Base-by-base conservation (phyloP, 2,888 invertebrate species). In the Bombylius major region DNA sequence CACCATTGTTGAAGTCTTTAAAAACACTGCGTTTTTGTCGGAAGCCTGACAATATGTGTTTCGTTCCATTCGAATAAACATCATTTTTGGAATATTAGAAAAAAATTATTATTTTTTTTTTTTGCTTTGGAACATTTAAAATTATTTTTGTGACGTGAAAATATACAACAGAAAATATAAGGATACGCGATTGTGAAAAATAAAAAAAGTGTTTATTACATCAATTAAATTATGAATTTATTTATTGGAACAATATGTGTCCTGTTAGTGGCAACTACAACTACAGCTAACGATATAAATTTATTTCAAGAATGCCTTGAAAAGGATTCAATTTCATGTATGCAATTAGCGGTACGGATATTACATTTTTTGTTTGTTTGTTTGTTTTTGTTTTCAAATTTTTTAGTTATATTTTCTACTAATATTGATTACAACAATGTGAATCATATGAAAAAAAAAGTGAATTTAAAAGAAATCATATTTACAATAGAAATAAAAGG, bases 261-360 rank as follows among this genome's bases (percentile, higher is more conserved):
- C 66, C 69, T 70, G 62, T n/a, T 45, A 7, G 45, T 12, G 1
- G 14, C 14, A 7, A 53, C 56, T 48, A 58, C 58, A 56, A 54
- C 55, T 13, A 66, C 62, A 55, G 62, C 63, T 9, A 66, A 65
- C 50, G 64, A 65, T 14, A 67, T 68, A 53, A 71, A 75, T 60
- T 73, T 64, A 62, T 70, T 80, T 64, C 75, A 79, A 64, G 77
- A 79, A 63, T 82, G 82, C 66, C 72, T 82, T 60, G 73, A 77
- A 62, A 76, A 77, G 66, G 82, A 82, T 72, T 82, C 82, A 57
- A 82, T 82, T 61, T 78, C 81, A 62, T 83, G 82, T 72, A 71
- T 82, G 59, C 82, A 83, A 71, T 73, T 78, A 65, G 77, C 77
- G 75, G 77, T 76, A 72, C 70, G 75, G 66, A 68, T 67, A 36